Evolutionary conservation across 2,113 vertebrate species (phyloP).

Genomic region (Genyomyrus donnyi): DNA sequence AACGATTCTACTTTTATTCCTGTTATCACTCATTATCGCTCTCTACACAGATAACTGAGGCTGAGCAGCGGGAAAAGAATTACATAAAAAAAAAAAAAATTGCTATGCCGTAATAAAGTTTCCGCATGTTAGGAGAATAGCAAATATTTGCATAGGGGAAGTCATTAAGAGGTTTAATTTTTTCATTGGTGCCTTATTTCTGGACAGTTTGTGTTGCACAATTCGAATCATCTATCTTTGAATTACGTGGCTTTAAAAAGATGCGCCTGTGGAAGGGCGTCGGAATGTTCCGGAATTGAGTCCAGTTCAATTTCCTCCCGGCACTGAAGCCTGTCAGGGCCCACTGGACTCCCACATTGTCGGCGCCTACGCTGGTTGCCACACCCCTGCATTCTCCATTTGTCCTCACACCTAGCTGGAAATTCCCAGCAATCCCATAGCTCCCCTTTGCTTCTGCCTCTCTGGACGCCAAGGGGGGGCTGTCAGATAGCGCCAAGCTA

Average conservation of each 20-base stretch:
- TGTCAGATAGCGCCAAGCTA: neutral
- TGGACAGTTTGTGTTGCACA: too few species aligned
- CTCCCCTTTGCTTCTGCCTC: neutral
- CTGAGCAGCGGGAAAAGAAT: neutral
- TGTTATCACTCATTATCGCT: neutral
- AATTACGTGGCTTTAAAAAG: neutral
- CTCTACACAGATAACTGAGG: neutral
- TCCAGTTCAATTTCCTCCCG: constrained; percentile 3
- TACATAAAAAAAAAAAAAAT: neutral
- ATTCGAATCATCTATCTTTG: neutral
- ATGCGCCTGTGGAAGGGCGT: neutral
- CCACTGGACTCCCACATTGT: neutral
- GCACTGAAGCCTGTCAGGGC: neutral
- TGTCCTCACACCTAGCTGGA: neutral
- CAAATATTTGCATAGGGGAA: neutral
- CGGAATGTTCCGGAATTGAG: neutral
- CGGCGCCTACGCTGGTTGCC: neutral
- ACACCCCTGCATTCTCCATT: neutral
- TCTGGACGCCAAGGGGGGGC: neutral
- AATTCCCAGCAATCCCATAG: neutral
- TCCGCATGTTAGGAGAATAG: neutral
- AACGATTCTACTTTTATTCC: neutral
- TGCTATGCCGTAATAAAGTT: neutral
- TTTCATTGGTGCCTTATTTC: neutral
- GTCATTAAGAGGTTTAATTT: neutral